Conservation (phyloP, 2,888 invertebrate species). For the Magallana nippona region DNA sequence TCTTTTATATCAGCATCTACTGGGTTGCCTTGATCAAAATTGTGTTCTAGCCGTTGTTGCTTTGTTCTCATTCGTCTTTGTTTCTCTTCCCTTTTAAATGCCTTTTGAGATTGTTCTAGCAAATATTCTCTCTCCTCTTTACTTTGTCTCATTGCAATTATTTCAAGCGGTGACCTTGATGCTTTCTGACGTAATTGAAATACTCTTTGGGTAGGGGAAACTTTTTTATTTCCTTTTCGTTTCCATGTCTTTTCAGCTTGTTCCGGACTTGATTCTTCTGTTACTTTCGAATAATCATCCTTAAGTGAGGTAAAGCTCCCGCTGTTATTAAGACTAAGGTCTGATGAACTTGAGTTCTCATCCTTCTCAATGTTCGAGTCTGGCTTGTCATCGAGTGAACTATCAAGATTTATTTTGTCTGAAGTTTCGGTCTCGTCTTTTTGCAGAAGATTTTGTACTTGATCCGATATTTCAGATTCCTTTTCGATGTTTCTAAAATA, state of each 20-base stretch:
- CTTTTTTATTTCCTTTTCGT: constrained; percentile 26
- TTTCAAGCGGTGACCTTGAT: constrained; percentile 72
- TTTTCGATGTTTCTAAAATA: constrained; percentile 29
- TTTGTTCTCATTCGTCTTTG: constrained; percentile 51
- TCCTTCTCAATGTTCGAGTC: constrained; percentile 26
- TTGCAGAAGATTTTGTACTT: background rate
- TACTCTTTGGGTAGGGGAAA: constrained; percentile 38
- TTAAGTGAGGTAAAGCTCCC: background rate
- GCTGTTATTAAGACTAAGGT: constrained; percentile 25
- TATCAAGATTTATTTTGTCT: background rate
- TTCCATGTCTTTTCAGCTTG: background rate
- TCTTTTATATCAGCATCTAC: background rate
- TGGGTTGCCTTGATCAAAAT: background rate
- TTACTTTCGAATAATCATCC: background rate
- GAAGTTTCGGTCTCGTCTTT: background rate
- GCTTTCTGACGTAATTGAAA: constrained; percentile 64
- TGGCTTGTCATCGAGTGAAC: background rate
- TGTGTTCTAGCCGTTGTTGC: constrained; percentile 20
- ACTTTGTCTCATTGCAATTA: constrained; percentile 71
- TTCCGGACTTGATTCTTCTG: constrained; percentile 19
- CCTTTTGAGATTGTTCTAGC: constrained; percentile 63
- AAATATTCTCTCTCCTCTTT: constrained; percentile 70
- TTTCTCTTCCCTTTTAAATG: constrained; percentile 60
- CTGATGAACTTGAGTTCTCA: constrained; percentile 41
- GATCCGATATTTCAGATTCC: background rate